Conservation (phyloP, 2,797 vertebrate species). For the Synanceia verrucosa region DNA sequence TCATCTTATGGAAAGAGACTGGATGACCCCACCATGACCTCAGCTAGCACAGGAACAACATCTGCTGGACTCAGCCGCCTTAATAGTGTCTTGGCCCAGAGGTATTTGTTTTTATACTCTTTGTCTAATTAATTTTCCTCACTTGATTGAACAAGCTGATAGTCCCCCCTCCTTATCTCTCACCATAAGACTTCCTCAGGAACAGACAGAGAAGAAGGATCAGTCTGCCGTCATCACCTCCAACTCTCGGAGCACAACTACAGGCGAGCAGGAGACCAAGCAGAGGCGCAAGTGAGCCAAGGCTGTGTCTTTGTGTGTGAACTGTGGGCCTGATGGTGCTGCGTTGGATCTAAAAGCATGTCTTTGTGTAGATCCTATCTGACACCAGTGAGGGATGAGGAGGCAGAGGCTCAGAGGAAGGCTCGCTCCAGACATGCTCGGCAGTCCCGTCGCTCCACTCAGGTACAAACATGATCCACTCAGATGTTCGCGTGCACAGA, state of each 20-base stretch:
- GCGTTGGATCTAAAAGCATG: background rate
- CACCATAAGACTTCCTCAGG: slow-evolving; percentile 80
- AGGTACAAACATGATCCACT: slow-evolving; percentile 68
- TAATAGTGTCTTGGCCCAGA: slow-evolving; percentile 78
- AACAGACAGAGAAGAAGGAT: slow-evolving; percentile 82
- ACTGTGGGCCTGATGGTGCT: background rate
- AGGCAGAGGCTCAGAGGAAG: slow-evolving; percentile 88
- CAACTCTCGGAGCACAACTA: slow-evolving; percentile 61
- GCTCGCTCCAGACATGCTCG: slow-evolving; percentile 87
- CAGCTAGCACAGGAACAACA: slow-evolving; percentile 75
- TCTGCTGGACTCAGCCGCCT: slow-evolving; percentile 78
- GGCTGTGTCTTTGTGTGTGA: background rate
- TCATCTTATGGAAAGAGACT: slow-evolving; percentile 86
- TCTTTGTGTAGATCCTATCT: slow-evolving; percentile 82
- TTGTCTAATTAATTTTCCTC: background rate
- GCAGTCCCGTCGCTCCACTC: slow-evolving; percentile 88
- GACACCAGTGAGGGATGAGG: slow-evolving; percentile 88
- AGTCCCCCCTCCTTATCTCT: background rate
- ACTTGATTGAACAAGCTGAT: background rate
- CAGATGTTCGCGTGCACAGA: background rate
- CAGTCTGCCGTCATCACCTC: slow-evolving; percentile 62
- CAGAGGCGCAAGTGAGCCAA: slow-evolving; percentile 86
- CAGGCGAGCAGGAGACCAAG: slow-evolving; percentile 81
- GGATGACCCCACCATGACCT: slow-evolving; percentile 81
- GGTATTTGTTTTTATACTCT: slow-evolving; percentile 54